Conservation (phyloP, 2,797 vertebrate species). For the Myotis daubentonii region DNA sequence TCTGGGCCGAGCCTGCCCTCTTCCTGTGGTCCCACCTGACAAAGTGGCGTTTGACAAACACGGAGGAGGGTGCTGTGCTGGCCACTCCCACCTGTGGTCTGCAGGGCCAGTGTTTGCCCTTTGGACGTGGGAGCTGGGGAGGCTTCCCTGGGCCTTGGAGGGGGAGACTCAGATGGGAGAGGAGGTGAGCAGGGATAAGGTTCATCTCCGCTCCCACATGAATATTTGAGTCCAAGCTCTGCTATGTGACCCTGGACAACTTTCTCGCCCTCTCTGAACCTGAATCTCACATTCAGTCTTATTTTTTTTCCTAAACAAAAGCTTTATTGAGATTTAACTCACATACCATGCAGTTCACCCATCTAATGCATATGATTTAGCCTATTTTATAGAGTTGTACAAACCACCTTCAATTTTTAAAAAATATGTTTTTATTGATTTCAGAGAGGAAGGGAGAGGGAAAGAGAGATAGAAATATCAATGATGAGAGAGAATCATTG, state of each 20-base stretch:
- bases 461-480: too few species aligned
- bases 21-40: neutral
- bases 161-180: neutral
- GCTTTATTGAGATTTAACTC: neutral
- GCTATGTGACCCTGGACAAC: neutral
- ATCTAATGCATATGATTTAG: neutral
- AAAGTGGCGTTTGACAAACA: neutral
- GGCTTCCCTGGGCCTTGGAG: neutral
- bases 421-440: neutral
- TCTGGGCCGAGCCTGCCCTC: neutral
- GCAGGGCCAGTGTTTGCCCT: neutral
- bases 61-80: neutral
- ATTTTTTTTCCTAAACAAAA: neutral
- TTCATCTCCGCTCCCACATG: neutral
- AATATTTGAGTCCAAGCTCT: neutral
- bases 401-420: neutral
- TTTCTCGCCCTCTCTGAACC: neutral
- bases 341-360: neutral
- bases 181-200: too few species aligned
- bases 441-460: too few species aligned
- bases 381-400: neutral
- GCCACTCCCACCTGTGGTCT: neutral
- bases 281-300: neutral
- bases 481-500: too few species aligned
- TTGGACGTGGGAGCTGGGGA: neutral